Base-by-base conservation (phyloP, 1,140 invertebrate species). In the Drosophila carrolli region DNA sequence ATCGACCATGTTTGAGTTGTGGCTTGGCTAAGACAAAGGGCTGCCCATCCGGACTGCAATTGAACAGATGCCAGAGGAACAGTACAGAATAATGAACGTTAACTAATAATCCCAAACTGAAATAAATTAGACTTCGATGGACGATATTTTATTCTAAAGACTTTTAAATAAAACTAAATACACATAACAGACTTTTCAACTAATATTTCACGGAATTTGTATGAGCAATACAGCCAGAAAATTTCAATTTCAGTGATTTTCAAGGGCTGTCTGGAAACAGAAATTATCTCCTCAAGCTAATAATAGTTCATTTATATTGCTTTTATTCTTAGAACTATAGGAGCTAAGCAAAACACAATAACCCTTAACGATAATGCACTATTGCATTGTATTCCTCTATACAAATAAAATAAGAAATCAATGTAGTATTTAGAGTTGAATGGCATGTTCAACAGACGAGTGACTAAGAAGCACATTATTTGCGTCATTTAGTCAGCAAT, bases 1-100 rank as follows among this genome's bases (percentile, higher is more conserved):
- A 50, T 56, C 51, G 65, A 47, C 59, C 56, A 68, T 83, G 76
- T 88, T 88, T 89, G 63, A 80, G 75, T 88, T 88, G 67, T 63
- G 29, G 63, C 35, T 80, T 74, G 37, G 13, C n/a, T n/a, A 32
- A 38, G 29, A 75, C 54, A 75, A 76, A 63, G 43, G 47, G 10
- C 29, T 5, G 8, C 27, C 47, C 47, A 32, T 51, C n/a, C 8
- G 46, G 6, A 29, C 40, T 19, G 29, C 29, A 48, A 40, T 66
- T 13, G 41, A 68, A 57, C 35, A 41, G 29, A 29, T 35, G 35
- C 2, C 27, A 14, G n/a, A 9, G 14, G 5, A 27, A 32, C 4
- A 53, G n/a, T 8, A 7, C 35, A 53, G 1, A 6, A 50, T 13
- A 50, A 13, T 11, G 11, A 16, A 65, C 9, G n/a, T 29, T 10